Base-by-base conservation (phyloP, 2,797 vertebrate species). In the Tangara arthus region DNA sequence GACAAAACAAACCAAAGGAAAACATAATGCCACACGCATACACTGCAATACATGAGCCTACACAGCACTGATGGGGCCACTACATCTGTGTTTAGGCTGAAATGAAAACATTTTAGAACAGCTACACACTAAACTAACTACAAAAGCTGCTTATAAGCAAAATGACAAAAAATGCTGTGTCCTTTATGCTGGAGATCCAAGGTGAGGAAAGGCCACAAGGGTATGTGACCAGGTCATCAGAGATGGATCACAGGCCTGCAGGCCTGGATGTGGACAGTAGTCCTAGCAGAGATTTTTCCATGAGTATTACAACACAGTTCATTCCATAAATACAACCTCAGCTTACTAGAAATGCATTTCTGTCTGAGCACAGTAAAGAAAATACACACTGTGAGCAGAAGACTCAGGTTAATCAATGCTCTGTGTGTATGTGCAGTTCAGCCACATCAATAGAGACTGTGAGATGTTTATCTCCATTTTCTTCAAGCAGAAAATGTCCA, bases 251-350 rank as follows among this genome's bases (percentile, higher is more conserved):
- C 8, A 24, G 22, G 15, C 35, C 59, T 60, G 42, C 39, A 71
- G 66, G 72, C 24, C 19, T 59, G 20, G 28, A 34, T 0, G 0
- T 5, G 21, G 26, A 69, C 23, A 63, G 61, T 4, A 13, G 50
- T 28, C 30, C 47, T 30, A 39, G 23, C 9, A 60, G 55, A 37
- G 35, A 53, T 37, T 83, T 81, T 55, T 75, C 59, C 26, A 26
- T 13, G 28, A 49, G 23, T 82, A 82, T 63, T 63, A 81, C 32
- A 75, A 26, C 23, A 50, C 42, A 70, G 9, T 44, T 90, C n/a
- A 49, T 8, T 41, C 59, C 68, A 66, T 12, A 89, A 76, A 72
- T 18, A 44, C 24, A 77, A 47, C 14, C 47, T 78, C 41, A 55
- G 57, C 56, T 65, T 59, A 53, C 32, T 35, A 55, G 34, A 32